phyloP scores from a whole-genome alignment of 2,797 vertebrate species.

The Microcaecilia unicolor region DNA sequence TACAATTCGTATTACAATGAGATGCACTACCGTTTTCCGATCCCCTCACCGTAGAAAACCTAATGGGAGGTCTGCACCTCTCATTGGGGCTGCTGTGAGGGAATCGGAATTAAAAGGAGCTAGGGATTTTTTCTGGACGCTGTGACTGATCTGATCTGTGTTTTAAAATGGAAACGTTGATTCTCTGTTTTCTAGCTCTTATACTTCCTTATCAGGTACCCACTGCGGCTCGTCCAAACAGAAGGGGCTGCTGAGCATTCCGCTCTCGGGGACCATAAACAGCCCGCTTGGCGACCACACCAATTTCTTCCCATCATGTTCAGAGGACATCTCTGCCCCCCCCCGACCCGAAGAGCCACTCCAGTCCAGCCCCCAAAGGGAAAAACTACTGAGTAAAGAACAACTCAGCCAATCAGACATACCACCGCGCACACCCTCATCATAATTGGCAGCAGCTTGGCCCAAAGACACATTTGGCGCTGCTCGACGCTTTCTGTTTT shows the following conservation, averaged over 20 bases:
- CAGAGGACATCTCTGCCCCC: slow-evolving; percentile 61
- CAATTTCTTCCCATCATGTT: slow-evolving; percentile 84
- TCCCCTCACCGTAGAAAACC: no score
- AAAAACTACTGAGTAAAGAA: rapidly evolving
- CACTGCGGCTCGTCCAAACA: slow-evolving; percentile 85
- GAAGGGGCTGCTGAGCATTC: slow-evolving; percentile 82
- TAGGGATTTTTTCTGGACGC: no score
- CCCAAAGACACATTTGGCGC: background rate
- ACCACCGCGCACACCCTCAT: background rate
- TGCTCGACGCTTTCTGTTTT: rapidly evolving
- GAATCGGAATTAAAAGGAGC: no score
- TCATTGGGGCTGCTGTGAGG: no score
- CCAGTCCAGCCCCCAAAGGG: background rate
- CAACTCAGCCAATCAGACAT: rapidly evolving
- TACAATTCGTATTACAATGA: no score
- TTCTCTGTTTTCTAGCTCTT: no score
- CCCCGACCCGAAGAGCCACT: slow-evolving; percentile 1
- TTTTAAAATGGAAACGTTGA: no score
- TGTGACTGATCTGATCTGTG: no score
- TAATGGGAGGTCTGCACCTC: no score
- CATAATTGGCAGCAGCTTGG: background rate
- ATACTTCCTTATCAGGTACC: slow-evolving; percentile 95
- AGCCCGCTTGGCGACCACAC: slow-evolving; percentile 92
- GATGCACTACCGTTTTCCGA: no score
- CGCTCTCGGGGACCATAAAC: slow-evolving; percentile 89